A percentile compares a stretch with the other conserved stretches of the same genome.
Evolutionary conservation across 2,113 vertebrate species (phyloP).

Genomic region (Xyliphius kryptos): DNA sequence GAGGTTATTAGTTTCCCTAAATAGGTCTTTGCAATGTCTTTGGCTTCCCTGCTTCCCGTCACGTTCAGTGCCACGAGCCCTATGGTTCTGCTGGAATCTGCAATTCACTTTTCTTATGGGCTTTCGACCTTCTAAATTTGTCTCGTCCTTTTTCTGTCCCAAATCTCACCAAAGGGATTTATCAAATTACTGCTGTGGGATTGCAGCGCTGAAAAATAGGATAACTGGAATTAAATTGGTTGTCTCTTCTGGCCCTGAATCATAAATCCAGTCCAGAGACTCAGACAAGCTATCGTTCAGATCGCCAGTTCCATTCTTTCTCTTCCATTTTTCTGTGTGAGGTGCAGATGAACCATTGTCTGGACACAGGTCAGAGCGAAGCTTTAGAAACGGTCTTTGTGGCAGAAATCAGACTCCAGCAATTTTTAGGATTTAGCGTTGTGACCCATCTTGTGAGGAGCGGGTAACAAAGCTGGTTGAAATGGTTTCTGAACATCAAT

Average conservation of each 20-base stretch:
- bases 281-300: not conserved
- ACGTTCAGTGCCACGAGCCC: not conserved
- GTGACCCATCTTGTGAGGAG: too few species aligned
- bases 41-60: not conserved
- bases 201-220: slow-evolving; percentile 1
- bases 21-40: not conserved
- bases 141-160: slow-evolving; percentile 7
- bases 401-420: too few species aligned
- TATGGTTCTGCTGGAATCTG: not conserved
- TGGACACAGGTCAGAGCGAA: too few species aligned
- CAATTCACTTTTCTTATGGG: slow-evolving; percentile 10
- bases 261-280: not conserved
- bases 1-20: not conserved
- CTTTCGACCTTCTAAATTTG: slow-evolving; percentile 18
- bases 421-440: too few species aligned
- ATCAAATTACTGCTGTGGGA: slow-evolving; percentile 17
- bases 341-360: too few species aligned
- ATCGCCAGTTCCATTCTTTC: too few species aligned
- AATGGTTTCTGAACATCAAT: too few species aligned
- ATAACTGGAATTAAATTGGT: slow-evolving; percentile 2
- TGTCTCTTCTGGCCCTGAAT: not conserved
- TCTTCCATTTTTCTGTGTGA: too few species aligned
- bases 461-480: too few species aligned
- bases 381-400: too few species aligned
- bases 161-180: slow-evolving; percentile 13